Base-by-base conservation (phyloP, 1,140 invertebrate genomes). In the Neodiprion lecontei region DNA sequence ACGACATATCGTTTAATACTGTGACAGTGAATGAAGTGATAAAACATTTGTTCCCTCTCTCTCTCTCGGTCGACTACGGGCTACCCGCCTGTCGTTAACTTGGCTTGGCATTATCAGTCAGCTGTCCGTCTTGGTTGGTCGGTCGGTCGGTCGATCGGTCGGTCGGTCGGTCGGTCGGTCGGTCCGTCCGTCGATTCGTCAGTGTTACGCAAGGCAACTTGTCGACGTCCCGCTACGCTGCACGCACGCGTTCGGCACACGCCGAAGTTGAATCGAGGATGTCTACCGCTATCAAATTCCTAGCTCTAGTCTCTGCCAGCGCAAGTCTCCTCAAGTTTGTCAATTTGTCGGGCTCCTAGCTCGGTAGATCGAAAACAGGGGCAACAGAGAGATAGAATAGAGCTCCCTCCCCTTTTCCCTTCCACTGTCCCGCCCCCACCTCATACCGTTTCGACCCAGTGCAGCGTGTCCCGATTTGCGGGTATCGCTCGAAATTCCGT, bases 101-200 rank as follows among this genome's bases (percentile, higher is more conserved):
- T 61, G 11, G 53, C 53, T 61, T 61, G 53, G 53, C 53, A 61
- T 61, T 61, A 61, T 61, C n/a, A 61, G n/a, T 61, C 53, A 61
- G 53, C 53, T 61, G 53, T 17, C 53, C 9, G 53, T 61, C n/a
- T 14, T 53, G n/a, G 50, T 61, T 17, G 8, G 53, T 61, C 9
- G 53, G 53, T 61, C 53, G 53, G 53, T 61, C 53, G 53, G 53
- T 61, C 53, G 53, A 9, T 61, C 53, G 53, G 53, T 61, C 9
- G 53, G 53, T 61, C 9, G 8, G 53, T 61, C 11, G 53, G 53
- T 61, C 9, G 53, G 53, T 61, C 53, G 53, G 53, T 61, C 53
- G 53, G 53, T 61, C 53, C 11, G 53, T 61, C 53, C 11, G 53
- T 61, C 53, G 53, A 17, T 61, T 17, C 11, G 53, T 61, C 53